Percentiles rank a stretch among this genome's conserved stretches.
Evolutionary conservation across 2,797 vertebrate genomes (phyloP).

Genomic region (Kryptolebias ocellatus): DNA sequence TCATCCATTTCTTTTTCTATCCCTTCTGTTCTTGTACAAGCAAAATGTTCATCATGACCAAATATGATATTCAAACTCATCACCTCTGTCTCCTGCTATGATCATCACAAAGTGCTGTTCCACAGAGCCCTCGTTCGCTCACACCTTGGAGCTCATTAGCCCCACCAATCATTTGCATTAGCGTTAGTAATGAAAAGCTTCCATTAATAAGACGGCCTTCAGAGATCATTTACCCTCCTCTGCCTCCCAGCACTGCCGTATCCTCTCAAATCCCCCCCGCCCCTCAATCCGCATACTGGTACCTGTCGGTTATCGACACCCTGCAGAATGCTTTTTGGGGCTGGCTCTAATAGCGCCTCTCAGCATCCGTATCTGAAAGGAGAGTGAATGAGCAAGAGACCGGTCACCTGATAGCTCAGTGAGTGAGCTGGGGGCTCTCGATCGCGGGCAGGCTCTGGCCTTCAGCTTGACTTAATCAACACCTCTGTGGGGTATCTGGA

Average conservation of each 20-base stretch:
- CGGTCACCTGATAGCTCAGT: conserved; percentile 71
- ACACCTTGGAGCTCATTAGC: conserved; percentile 73
- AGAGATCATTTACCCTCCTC: conserved; percentile 75
- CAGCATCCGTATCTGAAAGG: conserved; percentile 61
- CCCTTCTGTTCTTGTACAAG: conserved; percentile 58
- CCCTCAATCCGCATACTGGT: conserved; percentile 40
- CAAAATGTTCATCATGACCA: conserved; percentile 59
- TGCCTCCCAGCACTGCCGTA: conserved; percentile 56
- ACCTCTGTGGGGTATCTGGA: conserved; percentile 72
- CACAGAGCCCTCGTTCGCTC: conserved; percentile 48
- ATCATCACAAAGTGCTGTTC: conserved; percentile 58
- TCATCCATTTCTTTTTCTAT: conserved; percentile 55
- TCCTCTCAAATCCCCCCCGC: conserved; percentile 24
- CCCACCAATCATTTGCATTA: conserved; percentile 74
- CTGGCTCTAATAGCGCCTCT: conserved; percentile 63
- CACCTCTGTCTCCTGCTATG: conserved; percentile 57
- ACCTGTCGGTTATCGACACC: conserved; percentile 68
- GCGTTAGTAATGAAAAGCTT: conserved; percentile 75
- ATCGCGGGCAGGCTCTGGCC: conserved; percentile 68
- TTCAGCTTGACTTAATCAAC: conserved; percentile 81
- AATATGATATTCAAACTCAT: conserved; percentile 62
- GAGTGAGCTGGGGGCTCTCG: conserved; percentile 62
- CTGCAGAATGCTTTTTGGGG: conserved; percentile 55
- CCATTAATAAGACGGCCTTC: conserved; percentile 79
- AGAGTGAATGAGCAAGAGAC: conserved; percentile 57